phyloP scores from a whole-genome alignment of 2,113 vertebrate species.

The Microcebus lehilahytsara region DNA sequence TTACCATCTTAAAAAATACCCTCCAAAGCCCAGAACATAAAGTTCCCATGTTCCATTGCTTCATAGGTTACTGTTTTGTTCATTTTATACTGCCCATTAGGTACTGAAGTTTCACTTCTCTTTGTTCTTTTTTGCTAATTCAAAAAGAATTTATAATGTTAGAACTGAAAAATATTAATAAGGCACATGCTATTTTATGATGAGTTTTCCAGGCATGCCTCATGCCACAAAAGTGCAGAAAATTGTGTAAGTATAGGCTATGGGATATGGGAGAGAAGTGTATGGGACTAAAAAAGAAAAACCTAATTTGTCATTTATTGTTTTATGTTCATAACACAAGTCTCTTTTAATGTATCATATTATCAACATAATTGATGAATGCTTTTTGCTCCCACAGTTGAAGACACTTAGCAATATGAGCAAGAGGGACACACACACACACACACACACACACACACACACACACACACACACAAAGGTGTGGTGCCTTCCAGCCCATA shows the following conservation, averaged over 20 bases:
- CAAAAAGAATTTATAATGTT: neutral
- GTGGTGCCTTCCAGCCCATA: neutral
- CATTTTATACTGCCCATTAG: neutral
- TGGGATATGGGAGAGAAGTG: neutral
- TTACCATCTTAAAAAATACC: neutral
- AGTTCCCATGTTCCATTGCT: neutral
- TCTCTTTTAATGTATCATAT: neutral
- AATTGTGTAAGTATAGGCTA: neutral
- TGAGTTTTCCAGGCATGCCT: neutral
- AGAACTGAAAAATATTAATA: neutral
- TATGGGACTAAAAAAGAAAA: neutral
- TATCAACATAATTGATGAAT: neutral
- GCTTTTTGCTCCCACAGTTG: neutral
- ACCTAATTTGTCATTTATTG: neutral
- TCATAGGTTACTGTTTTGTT: neutral
- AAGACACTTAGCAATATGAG: neutral
- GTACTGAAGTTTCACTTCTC: neutral
- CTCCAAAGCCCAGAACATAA: neutral
- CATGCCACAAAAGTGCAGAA: neutral
- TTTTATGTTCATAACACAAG: neutral
- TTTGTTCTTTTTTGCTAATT: slow-evolving; percentile 31
- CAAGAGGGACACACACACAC: neutral
- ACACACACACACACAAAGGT: too few species aligned
- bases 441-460: too few species aligned
- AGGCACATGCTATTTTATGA: neutral